These are phyloP conservation scores for Eurytoma californica DNA, from an alignment of 2,888 invertebrate genomes.

Conservation along the genomic window DNA sequence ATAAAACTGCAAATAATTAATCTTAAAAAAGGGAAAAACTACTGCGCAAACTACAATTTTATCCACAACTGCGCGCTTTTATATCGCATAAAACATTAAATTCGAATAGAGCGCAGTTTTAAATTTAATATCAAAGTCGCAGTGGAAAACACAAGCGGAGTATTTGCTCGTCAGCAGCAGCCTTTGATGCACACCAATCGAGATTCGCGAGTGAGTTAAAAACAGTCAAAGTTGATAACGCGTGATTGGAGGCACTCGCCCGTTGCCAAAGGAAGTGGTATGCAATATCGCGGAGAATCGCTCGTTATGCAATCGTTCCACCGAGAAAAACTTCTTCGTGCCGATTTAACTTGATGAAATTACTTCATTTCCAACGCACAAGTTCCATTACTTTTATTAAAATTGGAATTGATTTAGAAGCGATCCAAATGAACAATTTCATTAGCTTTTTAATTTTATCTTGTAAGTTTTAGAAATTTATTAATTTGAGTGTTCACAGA, in stretches of 20 bases:
- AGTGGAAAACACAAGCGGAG: not conserved
- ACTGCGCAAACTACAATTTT: no score
- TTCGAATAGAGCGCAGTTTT: not conserved
- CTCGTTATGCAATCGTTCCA: not conserved
- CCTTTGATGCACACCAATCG: conserved; percentile 10
- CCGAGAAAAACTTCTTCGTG: no score
- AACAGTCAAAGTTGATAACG: conserved; percentile 18
- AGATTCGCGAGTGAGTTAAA: not conserved
- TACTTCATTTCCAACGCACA: not conserved
- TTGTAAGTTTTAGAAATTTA: no score
- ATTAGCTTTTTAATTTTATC: no score
- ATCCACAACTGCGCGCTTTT: no score
- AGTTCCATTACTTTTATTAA: not conserved
- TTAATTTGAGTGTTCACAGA: no score
- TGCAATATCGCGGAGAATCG: not conserved
- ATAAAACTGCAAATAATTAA: no score
- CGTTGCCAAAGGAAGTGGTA: not conserved
- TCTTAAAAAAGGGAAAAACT: no score
- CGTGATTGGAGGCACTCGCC: not conserved
- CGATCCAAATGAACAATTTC: no score
- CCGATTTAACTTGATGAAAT: no score
- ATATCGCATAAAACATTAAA: no score
- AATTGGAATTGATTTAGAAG: not conserved
- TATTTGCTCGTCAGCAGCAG: not conserved
- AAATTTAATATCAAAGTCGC: not conserved